Evolutionary conservation across 2,113 vertebrate species (phyloP).

Genomic region (Nibea albiflora): DNA sequence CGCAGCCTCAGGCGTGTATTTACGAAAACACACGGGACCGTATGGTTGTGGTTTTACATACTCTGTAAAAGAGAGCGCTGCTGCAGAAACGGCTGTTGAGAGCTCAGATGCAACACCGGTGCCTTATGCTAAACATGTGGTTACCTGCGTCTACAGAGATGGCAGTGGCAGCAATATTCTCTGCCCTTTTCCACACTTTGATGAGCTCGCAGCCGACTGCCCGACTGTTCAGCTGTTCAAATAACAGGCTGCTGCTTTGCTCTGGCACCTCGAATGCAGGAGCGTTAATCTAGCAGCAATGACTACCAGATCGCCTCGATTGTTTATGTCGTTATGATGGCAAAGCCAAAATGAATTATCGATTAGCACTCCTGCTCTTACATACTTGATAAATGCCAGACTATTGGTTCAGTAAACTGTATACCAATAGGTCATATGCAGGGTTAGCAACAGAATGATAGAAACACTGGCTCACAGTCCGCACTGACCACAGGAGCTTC

Average conservation of each 20-base stretch:
- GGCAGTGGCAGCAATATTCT: constrained; percentile 52
- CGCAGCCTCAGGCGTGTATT: not conserved
- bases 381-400: constrained; percentile 40
- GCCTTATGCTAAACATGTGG: constrained; percentile 66
- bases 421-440: constrained; percentile 21
- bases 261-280: constrained; percentile 26
- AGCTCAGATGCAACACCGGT: constrained; percentile 50
- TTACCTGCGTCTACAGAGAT: constrained; percentile 66
- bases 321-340: constrained; percentile 29
- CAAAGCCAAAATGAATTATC: constrained; percentile 56
- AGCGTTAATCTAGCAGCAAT: constrained; percentile 31
- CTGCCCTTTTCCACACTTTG: constrained; percentile 68
- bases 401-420: constrained; percentile 41
- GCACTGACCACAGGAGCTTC: not conserved
- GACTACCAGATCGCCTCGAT: not conserved
- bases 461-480: constrained; percentile 1
- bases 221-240: constrained; percentile 50
- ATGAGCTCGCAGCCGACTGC: constrained; percentile 61
- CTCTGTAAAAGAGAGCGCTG: not conserved
- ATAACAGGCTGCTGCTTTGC: constrained; percentile 48
- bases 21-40: constrained; percentile 6
- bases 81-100: constrained; percentile 14
- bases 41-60: constrained; percentile 9
- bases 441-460: constrained; percentile 24
- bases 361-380: constrained; percentile 32